Evolutionary conservation across 1,140 invertebrate species (phyloP).

Genomic region (Agrypnia vestita): DNA sequence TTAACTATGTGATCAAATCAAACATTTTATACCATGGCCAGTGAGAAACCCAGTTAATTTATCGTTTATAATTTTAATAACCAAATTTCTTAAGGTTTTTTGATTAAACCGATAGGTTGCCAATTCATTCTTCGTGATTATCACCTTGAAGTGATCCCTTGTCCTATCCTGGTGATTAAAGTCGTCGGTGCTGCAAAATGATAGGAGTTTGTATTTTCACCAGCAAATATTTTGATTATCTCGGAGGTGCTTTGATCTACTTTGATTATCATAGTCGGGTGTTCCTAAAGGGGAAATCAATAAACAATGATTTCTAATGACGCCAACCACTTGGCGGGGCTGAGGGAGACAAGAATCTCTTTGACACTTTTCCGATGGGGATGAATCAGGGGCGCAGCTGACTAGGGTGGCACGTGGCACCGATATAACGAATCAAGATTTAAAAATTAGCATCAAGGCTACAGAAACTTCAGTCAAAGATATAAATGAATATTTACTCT

Average conservation of each 20-base stretch:
- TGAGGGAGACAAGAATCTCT: conserved; percentile 34
- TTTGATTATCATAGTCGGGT: conserved; percentile 1
- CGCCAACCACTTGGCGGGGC: conserved; percentile 26
- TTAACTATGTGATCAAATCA: too few species aligned
- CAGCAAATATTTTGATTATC: background rate
- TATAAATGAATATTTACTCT: too few species aligned
- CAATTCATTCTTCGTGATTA: too few species aligned
- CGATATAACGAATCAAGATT: background rate
- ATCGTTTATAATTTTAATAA: too few species aligned
- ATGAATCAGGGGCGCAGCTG: background rate
- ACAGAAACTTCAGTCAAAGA: too few species aligned
- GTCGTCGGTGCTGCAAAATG: too few species aligned
- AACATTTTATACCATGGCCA: too few species aligned
- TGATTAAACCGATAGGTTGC: too few species aligned
- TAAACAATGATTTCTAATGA: conserved; percentile 45
- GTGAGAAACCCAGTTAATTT: too few species aligned
- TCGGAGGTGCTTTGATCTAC: conserved; percentile 5
- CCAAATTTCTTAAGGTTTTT: too few species aligned
- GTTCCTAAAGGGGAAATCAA: conserved; percentile 30
- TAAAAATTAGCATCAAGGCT: background rate
- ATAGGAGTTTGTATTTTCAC: background rate
- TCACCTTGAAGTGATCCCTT: background rate
- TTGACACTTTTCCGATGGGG: conserved; percentile 1
- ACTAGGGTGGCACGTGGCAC: background rate
- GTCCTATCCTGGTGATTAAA: background rate